These are phyloP conservation scores for Phaenicophaeus curvirostris DNA, from an alignment of 2,797 vertebrate species.

Conservation along the genomic window DNA sequence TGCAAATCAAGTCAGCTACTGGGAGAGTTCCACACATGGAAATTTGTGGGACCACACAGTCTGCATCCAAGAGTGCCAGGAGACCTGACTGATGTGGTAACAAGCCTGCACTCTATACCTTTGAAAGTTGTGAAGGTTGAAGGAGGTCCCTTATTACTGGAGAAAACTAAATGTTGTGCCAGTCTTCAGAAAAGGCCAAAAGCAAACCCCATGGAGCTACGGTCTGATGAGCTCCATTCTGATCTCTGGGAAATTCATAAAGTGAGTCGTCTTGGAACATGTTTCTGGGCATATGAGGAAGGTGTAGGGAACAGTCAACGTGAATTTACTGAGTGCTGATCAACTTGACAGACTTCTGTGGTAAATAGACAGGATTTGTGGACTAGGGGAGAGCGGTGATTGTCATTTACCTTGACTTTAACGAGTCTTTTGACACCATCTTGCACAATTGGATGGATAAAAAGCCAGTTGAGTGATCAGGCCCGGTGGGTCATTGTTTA, in stretches of 20 bases:
- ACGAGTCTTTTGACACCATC: not conserved
- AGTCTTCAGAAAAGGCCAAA: not conserved
- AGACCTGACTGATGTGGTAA: not conserved
- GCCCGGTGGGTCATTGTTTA: not conserved
- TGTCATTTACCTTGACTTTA: not conserved
- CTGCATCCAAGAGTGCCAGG: not conserved
- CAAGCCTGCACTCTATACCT: not conserved
- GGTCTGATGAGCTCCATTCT: not conserved
- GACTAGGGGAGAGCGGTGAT: not conserved
- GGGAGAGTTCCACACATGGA: not conserved
- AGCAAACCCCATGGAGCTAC: not conserved
- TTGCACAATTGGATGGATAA: not conserved
- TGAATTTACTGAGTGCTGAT: not conserved
- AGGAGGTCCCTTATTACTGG: not conserved
- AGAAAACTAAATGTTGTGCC: not conserved
- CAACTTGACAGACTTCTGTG: not conserved
- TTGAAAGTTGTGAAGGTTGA: not conserved
- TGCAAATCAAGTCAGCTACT: not conserved
- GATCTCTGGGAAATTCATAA: not conserved
- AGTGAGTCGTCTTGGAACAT: not conserved
- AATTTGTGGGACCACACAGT: not conserved
- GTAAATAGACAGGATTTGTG: not conserved
- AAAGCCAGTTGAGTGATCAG: not conserved
- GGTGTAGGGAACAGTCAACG: not conserved
- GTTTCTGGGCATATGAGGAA: not conserved